These are phyloP conservation scores for Oryzias woworae DNA, from an alignment of 2,113 vertebrate genomes.

Conservation along the genomic window DNA sequence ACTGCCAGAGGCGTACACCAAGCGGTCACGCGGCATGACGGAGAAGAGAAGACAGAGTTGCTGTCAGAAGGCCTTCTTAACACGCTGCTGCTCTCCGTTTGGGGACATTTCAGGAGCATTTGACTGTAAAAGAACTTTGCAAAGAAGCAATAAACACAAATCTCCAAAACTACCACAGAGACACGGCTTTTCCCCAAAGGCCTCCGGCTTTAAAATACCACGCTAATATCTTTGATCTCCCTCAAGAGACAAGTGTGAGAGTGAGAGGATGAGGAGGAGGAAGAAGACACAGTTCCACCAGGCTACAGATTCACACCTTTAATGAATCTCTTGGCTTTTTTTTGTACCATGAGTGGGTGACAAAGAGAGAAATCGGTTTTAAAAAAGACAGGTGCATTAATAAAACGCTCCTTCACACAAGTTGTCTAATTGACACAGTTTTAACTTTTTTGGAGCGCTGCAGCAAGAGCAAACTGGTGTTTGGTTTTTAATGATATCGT, in stretches of 20 bases:
- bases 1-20: constrained; percentile 64
- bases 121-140: constrained; percentile 47
- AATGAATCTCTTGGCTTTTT: constrained; percentile 41
- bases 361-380: constrained; percentile 6
- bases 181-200: constrained; percentile 49
- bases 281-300: neutral
- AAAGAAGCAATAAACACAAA: constrained; percentile 57
- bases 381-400: constrained; percentile 1
- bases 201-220: constrained; percentile 58
- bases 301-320: constrained; percentile 19
- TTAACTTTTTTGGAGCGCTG: neutral
- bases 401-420: constrained; percentile 5
- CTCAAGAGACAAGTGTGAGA: constrained; percentile 49
- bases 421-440: constrained; percentile 19
- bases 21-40: constrained; percentile 64
- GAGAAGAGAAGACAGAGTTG: constrained; percentile 62
- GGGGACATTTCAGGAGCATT: constrained; percentile 50
- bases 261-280: constrained; percentile 11
- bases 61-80: constrained; percentile 74
- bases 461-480: neutral
- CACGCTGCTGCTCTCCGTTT: constrained; percentile 64
- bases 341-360: constrained; percentile 1
- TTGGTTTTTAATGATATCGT: neutral
- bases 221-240: constrained; percentile 63
- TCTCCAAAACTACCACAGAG: constrained; percentile 53